Conservation (phyloP, 2,888 invertebrate genomes). For the Thereva unica region DNA sequence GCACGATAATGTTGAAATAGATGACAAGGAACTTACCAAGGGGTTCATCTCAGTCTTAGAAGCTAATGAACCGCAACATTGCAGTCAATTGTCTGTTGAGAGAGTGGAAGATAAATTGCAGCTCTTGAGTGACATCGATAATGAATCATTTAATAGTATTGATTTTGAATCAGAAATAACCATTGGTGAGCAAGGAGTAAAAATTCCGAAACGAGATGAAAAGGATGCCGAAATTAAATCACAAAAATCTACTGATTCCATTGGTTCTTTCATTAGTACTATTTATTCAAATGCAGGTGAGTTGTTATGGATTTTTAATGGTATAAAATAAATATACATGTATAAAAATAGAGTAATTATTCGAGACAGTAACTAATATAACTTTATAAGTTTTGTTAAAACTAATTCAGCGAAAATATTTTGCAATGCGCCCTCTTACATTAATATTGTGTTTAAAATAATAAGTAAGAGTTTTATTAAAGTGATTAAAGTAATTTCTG, state of each 20-base stretch:
- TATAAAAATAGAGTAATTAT: too few species aligned
- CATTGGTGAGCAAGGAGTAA: conserved; percentile 49
- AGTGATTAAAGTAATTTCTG: too few species aligned
- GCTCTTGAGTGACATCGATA: conserved; percentile 58
- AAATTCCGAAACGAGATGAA: conserved; percentile 4
- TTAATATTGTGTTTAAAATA: too few species aligned
- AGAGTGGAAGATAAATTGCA: conserved; percentile 55
- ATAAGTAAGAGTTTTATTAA: too few species aligned
- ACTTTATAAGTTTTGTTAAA: too few species aligned
- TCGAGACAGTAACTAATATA: too few species aligned
- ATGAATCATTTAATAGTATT: conserved; percentile 59
- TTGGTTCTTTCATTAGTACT: conserved; percentile 57
- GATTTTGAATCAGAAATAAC: conserved; percentile 59
- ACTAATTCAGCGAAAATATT: too few species aligned
- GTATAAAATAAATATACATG: too few species aligned
- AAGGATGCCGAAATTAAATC: conserved; percentile 39
- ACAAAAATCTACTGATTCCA: conserved; percentile 49
- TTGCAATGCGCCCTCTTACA: too few species aligned
- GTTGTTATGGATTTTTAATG: conserved; percentile 31
- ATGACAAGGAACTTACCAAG: conserved; percentile 35
- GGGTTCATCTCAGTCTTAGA: conserved; percentile 46
- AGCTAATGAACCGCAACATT: conserved; percentile 35
- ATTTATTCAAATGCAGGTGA: conserved; percentile 56
- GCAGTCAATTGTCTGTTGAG: conserved; percentile 30
- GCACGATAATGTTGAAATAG: conserved; percentile 39